phyloP scores from a whole-genome alignment of 92 coral and sea anemone species.

The Zoanthus sociatus region DNA sequence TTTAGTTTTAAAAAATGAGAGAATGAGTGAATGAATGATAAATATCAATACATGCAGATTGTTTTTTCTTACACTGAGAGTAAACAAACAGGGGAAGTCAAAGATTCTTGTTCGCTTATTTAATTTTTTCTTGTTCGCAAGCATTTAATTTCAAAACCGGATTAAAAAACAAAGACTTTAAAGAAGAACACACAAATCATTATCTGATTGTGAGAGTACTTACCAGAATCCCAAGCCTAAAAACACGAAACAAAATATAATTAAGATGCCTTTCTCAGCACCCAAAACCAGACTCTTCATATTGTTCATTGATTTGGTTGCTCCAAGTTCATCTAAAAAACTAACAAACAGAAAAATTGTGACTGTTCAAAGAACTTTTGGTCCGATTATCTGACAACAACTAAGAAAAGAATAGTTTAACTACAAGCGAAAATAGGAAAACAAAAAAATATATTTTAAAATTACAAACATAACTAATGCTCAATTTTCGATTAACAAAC shows the following conservation, averaged over 20 bases:
- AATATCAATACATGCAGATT: neutral
- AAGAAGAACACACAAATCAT: neutral
- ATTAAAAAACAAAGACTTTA: neutral
- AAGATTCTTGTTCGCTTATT: no score
- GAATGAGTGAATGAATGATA: neutral
- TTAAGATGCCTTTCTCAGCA: constrained; percentile 79
- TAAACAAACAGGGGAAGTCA: no score
- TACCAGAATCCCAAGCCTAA: constrained; percentile 96
- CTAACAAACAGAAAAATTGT: constrained; percentile 40
- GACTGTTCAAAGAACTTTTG: neutral
- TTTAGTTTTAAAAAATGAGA: neutral
- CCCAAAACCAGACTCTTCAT: constrained; percentile 82
- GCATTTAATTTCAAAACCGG: no score
- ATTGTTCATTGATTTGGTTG: constrained; percentile 68
- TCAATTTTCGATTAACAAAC: no score
- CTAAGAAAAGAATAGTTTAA: no score
- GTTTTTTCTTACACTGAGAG: neutral
- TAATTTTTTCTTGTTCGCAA: no score
- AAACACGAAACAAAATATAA: constrained; percentile 75
- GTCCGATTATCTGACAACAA: neutral
- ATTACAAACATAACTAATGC: no score
- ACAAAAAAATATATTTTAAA: no score
- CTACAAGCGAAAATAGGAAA: no score
- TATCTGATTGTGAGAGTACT: constrained; percentile 19
- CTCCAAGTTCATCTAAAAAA: constrained; percentile 68